Evolutionary conservation across 2,888 invertebrate genomes (phyloP).

Genomic region (Heliconius aoede): DNA sequence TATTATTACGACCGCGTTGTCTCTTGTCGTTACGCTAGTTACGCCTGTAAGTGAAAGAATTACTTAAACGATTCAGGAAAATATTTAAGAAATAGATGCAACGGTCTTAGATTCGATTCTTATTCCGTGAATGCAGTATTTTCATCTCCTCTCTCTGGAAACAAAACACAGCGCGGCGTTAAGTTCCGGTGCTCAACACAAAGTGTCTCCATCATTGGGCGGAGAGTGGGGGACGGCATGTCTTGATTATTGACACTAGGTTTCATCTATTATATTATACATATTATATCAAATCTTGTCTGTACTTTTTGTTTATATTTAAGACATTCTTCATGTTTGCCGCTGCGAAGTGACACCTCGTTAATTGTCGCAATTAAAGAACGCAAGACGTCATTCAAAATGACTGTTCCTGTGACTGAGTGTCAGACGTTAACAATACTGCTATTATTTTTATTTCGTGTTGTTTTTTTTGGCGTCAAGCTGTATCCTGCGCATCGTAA

Average conservation of each 20-base stretch:
- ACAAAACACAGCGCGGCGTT: too few relatives aligned
- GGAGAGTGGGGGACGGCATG: too few relatives aligned
- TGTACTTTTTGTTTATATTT: background rate
- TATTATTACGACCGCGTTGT: too few relatives aligned
- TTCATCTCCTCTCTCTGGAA: too few relatives aligned
- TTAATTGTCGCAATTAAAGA: slow-evolving; percentile 17
- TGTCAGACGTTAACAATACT: slow-evolving; percentile 6
- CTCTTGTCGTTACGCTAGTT: background rate
- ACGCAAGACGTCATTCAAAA: slow-evolving; percentile 28
- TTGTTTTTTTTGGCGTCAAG: too few relatives aligned
- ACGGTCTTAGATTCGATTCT: too few relatives aligned
- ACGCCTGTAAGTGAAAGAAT: background rate
- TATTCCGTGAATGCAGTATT: too few relatives aligned
- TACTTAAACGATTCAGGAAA: background rate
- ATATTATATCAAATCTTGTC: background rate
- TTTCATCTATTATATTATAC: too few relatives aligned
- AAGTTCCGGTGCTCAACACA: too few relatives aligned
- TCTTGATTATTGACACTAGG: too few relatives aligned
- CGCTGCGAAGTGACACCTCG: slow-evolving; percentile 17
- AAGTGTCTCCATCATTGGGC: too few relatives aligned
- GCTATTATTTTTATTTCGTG: background rate
- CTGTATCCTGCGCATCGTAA: too few relatives aligned
- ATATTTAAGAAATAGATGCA: background rate
- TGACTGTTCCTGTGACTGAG: slow-evolving; percentile 26
- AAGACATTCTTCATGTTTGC: background rate